Conservation (phyloP, 2,113 vertebrate species). For the Lophius piscatorius region DNA sequence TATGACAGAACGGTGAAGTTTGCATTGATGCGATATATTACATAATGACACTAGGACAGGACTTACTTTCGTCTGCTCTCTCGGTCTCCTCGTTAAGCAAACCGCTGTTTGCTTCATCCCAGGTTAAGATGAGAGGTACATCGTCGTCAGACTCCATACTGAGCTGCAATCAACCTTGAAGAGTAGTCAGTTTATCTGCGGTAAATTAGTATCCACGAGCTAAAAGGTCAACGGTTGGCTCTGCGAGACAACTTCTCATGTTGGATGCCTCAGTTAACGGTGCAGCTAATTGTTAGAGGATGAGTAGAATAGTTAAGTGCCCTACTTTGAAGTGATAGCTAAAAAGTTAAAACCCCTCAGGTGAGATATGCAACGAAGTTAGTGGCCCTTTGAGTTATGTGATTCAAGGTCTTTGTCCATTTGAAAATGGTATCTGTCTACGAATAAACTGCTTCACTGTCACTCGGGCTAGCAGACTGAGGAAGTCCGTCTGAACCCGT, state of each 20-base stretch:
- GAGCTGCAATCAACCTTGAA: neutral
- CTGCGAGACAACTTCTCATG: conserved; percentile 29
- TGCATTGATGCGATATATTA: no score
- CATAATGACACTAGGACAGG: neutral
- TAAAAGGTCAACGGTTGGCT: conserved; percentile 10
- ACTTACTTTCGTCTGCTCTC: conserved; percentile 88
- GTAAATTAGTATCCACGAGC: neutral
- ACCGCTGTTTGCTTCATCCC: conserved; percentile 85
- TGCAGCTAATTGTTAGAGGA: conserved; percentile 6
- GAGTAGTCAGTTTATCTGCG: neutral
- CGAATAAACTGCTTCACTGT: conserved; percentile 24
- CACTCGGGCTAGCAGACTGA: conserved; percentile 26
- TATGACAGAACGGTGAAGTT: no score
- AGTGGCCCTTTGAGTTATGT: neutral
- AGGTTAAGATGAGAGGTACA: conserved; percentile 92
- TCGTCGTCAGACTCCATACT: conserved; percentile 87
- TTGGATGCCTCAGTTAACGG: neutral
- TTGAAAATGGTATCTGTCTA: conserved; percentile 37
- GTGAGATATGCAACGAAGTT: neutral
- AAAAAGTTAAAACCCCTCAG: no score
- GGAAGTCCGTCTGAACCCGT: conserved; percentile 23
- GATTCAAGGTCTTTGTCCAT: conserved; percentile 2
- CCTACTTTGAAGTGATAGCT: neutral
- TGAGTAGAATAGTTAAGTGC: neutral
- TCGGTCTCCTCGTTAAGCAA: conserved; percentile 77